Percentiles rank a stretch among this genome's conserved stretches.
These are phyloP conservation scores for Pelecanoides urinatrix DNA, from an alignment of 2,113 vertebrate species.

Conservation along the genomic window DNA sequence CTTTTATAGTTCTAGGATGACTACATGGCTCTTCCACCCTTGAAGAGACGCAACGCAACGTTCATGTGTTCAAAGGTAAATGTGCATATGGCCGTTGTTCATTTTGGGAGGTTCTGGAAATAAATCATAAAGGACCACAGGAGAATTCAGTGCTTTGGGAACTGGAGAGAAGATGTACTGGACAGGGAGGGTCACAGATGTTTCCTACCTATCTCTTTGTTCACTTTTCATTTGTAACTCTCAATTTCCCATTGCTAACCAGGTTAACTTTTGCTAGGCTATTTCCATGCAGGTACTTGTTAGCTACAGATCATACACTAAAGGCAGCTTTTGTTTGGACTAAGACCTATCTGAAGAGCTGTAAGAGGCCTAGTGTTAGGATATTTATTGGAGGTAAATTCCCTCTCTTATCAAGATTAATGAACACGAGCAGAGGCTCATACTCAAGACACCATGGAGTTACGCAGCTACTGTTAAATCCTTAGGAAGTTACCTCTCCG, in stretches of 20 bases:
- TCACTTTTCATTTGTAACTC: rapidly evolving
- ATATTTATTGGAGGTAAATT: neutral
- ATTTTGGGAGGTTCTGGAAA: neutral
- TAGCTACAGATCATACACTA: neutral
- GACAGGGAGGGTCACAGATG: neutral
- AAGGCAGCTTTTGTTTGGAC: neutral
- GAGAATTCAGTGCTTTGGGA: neutral
- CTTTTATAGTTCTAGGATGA: neutral
- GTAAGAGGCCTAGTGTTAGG: neutral
- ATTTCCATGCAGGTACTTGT: neutral
- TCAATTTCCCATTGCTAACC: neutral
- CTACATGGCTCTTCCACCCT: neutral
- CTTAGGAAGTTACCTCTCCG: neutral
- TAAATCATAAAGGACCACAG: neutral
- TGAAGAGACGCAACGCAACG: rapidly evolving
- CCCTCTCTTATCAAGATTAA: neutral
- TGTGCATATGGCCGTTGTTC: rapidly evolving
- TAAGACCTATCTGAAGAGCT: neutral
- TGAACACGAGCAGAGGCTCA: neutral
- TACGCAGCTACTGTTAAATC: neutral
- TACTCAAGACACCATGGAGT: neutral
- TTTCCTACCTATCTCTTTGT: neutral
- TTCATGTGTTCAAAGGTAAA: neutral
- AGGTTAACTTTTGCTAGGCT: neutral
- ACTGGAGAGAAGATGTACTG: neutral